A percentile compares a stretch with the other conserved stretches of the same genome.
These are phyloP conservation scores for Myiotriccus ornatus DNA, from an alignment of 2,797 vertebrate genomes.

Conservation along the genomic window DNA sequence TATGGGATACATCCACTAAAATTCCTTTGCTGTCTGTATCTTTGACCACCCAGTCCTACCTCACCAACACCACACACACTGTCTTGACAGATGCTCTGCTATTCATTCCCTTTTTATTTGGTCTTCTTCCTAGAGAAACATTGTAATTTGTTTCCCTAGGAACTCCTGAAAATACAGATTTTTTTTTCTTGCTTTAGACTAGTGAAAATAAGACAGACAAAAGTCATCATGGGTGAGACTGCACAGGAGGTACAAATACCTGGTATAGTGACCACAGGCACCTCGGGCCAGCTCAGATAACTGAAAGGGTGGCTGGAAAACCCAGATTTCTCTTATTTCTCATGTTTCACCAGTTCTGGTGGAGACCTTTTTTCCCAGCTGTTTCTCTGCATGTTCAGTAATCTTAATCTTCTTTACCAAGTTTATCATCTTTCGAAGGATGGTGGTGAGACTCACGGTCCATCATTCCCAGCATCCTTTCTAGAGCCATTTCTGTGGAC, in stretches of 20 bases:
- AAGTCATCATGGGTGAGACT: background rate
- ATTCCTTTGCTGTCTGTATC: background rate
- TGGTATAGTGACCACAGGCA: background rate
- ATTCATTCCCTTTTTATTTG: background rate
- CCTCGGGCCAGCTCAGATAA: background rate
- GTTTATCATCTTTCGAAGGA: background rate
- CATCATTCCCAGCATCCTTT: background rate
- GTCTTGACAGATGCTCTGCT: background rate
- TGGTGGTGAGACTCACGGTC: background rate
- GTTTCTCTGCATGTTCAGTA: background rate
- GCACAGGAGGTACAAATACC: background rate
- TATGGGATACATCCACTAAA: background rate
- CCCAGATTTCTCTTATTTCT: background rate
- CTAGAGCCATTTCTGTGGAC: background rate
- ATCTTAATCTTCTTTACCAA: background rate
- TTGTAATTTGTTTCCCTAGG: background rate
- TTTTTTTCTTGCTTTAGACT: background rate
- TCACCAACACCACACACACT: rapidly evolving
- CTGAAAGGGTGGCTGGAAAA: background rate
- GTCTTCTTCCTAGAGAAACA: background rate
- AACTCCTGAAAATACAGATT: background rate
- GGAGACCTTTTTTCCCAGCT: background rate
- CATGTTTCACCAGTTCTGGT: background rate
- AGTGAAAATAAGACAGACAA: background rate
- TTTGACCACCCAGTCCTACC: background rate